phyloP scores from a whole-genome alignment of 1,140 invertebrate genomes.

The Archivesica marissinica region DNA sequence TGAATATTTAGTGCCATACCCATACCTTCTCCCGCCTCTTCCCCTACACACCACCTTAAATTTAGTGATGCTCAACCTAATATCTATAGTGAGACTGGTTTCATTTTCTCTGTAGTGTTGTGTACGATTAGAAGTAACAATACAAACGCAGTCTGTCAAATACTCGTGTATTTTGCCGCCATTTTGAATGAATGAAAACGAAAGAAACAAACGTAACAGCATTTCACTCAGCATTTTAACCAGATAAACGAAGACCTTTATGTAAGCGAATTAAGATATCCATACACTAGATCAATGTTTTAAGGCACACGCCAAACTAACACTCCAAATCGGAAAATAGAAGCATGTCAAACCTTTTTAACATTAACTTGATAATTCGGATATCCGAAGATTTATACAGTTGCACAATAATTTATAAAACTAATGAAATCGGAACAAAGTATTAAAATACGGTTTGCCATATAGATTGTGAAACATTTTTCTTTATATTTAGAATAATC shows the following conservation, averaged over 20 bases:
- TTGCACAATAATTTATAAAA: too few species aligned
- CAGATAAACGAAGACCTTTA: not conserved
- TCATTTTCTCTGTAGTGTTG: too few species aligned
- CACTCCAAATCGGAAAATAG: not conserved
- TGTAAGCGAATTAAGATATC: not conserved
- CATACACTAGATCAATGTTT: not conserved
- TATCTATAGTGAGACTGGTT: too few species aligned
- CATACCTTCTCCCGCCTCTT: too few species aligned
- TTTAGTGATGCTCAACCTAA: too few species aligned
- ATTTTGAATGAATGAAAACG: slow-evolving; percentile 65
- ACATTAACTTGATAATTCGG: slow-evolving; percentile 15
- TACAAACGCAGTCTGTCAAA: slow-evolving; percentile 27
- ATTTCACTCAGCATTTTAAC: not conserved
- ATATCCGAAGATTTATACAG: not conserved
- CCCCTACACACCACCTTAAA: too few species aligned
- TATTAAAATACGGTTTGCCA: too few species aligned
- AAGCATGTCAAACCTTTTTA: not conserved
- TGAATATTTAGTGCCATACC: too few species aligned
- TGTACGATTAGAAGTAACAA: too few species aligned
- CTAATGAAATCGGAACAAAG: too few species aligned
- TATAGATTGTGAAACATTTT: too few species aligned
- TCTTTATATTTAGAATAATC: too few species aligned
- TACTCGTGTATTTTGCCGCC: slow-evolving; percentile 61
- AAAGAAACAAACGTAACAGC: slow-evolving; percentile 33
- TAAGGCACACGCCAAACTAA: not conserved